Evolutionary conservation across 2,113 vertebrate genomes (phyloP).

Genomic region (Sapajus apella): DNA sequence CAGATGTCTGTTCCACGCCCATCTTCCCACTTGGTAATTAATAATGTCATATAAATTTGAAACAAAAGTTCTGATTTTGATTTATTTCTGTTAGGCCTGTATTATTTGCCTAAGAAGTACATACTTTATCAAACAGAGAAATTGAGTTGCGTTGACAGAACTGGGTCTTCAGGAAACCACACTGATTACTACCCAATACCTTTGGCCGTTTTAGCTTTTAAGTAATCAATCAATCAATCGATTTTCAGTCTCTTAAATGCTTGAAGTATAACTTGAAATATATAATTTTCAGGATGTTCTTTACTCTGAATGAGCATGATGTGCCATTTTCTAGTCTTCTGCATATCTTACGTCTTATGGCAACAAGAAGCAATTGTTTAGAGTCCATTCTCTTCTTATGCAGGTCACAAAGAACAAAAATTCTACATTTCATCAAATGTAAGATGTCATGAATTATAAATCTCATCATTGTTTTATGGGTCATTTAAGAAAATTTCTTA

Average conservation of each 20-base stretch:
- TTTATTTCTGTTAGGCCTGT: slow-evolving; percentile 37
- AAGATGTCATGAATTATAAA: background rate
- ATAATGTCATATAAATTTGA: slow-evolving; percentile 44
- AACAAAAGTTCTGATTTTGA: slow-evolving; percentile 51
- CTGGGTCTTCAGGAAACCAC: slow-evolving; percentile 47
- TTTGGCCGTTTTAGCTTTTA: slow-evolving; percentile 53
- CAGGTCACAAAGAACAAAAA: background rate
- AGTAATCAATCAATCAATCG: slow-evolving; percentile 54
- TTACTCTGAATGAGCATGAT: background rate
- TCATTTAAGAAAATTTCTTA: background rate
- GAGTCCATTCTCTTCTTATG: background rate
- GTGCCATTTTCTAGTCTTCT: background rate
- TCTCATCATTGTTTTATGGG: background rate
- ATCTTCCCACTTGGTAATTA: slow-evolving; percentile 41
- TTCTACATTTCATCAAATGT: background rate
- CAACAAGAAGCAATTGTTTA: background rate
- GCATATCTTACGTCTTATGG: background rate
- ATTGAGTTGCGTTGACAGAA: slow-evolving; percentile 49
- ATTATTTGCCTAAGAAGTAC: slow-evolving; percentile 44
- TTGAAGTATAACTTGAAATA: slow-evolving; percentile 33
- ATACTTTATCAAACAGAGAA: slow-evolving; percentile 48
- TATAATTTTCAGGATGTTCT: background rate
- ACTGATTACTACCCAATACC: slow-evolving; percentile 21
- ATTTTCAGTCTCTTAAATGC: slow-evolving; percentile 57
- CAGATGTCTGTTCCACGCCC: background rate